Evolutionary conservation across 2,113 vertebrate species (phyloP), one percentile per base, ranked within the genome.

Genomic region (Struthidea cinerea): DNA sequence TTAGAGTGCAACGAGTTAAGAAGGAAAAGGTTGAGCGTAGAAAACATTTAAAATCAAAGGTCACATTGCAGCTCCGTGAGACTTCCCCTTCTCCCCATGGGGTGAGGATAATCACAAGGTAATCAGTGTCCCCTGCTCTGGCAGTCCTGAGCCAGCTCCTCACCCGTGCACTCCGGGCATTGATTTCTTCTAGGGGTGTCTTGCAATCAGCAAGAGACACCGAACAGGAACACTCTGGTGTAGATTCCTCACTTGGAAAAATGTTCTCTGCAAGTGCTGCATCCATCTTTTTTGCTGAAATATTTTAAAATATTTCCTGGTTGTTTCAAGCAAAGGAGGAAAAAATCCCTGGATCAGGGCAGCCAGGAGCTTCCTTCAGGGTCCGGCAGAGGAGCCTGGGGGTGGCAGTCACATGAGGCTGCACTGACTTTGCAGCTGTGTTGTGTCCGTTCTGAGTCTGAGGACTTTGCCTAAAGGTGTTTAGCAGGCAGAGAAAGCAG

Each of bases 131-230:
- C 84, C 44, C 30, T 57, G 55, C 80, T 71, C 77, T 18, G 65
- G 30, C 75, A 56, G 55, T 6, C 39, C 88, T 64, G 56, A 67
- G 71, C 47, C 74, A 53, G 27, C 32, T 87, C 84, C 60, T 68
- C 14, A 21, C 77, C 5, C 0, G 4, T 15, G 63, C n/a, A 15
- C 59, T 77, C 61, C 12, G 15, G 74, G 52, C 85, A 44, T 21
- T 30, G 59, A 65, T 88, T 86, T 87, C 67, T 85, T 85, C 61
- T 44, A 39, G 39, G 67, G 28, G 10, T 65, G 77, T 53, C 83
- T 74, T 88, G 52, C 91, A 94, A 65, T 94, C 87, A 88, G 79
- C 75, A 84, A 55, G 50, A 78, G 74, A 52, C 56, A 50, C 33
- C 68, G n/a, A 89, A 64, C 7, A n/a, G 59, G 77, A 64, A 33